phyloP scores from a whole-genome alignment of 2,797 vertebrate genomes.

The Austrolebias charrua region DNA sequence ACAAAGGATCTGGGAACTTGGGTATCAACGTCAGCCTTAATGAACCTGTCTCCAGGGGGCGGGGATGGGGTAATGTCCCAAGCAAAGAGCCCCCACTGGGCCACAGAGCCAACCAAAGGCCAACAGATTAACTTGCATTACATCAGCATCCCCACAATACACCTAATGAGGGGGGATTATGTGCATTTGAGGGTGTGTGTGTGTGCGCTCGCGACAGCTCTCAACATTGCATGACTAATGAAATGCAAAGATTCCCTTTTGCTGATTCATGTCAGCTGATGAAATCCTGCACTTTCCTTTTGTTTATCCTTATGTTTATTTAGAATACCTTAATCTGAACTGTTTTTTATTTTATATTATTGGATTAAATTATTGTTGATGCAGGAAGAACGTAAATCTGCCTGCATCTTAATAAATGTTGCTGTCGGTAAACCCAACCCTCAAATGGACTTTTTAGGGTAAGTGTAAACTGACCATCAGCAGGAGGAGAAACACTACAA shows the following conservation, averaged over 20 bases:
- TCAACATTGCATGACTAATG: constrained; percentile 75
- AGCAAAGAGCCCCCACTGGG: constrained; percentile 75
- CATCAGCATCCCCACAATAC: constrained; percentile 83
- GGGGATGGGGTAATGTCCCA: constrained; percentile 74
- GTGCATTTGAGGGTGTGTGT: constrained; percentile 30
- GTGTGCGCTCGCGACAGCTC: constrained; percentile 50
- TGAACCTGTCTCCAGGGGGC: constrained; percentile 82
- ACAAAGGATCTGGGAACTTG: constrained; percentile 69
- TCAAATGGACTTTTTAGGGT: too few species aligned
- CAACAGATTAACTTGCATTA: constrained; percentile 85
- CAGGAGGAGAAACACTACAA: too few species aligned
- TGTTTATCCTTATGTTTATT: too few species aligned
- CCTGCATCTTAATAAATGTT: too few species aligned
- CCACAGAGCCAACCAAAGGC: constrained; percentile 76
- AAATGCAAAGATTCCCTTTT: constrained; percentile 68
- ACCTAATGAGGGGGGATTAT: constrained; percentile 79
- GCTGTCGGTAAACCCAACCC: too few species aligned
- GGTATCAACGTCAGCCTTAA: constrained; percentile 81
- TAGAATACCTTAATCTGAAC: too few species aligned
- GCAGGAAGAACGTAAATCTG: too few species aligned
- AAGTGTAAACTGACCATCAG: too few species aligned
- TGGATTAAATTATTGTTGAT: too few species aligned
- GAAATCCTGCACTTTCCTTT: too few species aligned
- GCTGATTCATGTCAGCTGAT: constrained; percentile 65
- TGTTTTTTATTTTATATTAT: too few species aligned